Conservation (phyloP, 1,140 invertebrate genomes). For the Drosophila arawakana region DNA sequence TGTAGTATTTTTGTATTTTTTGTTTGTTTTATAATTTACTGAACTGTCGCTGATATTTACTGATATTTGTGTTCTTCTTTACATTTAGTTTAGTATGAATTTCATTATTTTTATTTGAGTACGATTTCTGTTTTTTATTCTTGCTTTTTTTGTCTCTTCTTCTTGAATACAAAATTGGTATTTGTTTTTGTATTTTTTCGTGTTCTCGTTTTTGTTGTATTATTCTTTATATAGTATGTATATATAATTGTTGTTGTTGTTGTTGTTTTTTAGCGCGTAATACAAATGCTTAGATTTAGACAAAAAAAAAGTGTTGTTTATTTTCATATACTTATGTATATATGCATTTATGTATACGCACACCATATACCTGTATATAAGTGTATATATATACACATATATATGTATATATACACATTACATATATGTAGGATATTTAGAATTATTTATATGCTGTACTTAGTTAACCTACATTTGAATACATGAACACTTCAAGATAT, state of each 20-base stretch:
- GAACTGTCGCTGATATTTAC: slow-evolving; percentile 74
- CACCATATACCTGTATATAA: slow-evolving; percentile 27
- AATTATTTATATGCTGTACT: slow-evolving; percentile 73
- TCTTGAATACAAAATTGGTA: slow-evolving; percentile 61
- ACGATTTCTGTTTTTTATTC: slow-evolving; percentile 34
- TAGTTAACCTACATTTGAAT: slow-evolving; percentile 81
- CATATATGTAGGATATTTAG: slow-evolving; percentile 49
- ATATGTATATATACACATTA: slow-evolving; percentile 18
- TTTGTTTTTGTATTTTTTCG: slow-evolving; percentile 45
- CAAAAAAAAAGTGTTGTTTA: slow-evolving; percentile 62
- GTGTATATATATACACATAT: slow-evolving; percentile 1
- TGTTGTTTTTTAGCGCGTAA: slow-evolving; percentile 68
- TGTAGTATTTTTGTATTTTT: slow-evolving; percentile 45
- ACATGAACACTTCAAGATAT: slow-evolving; percentile 82
- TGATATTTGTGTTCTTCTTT: slow-evolving; percentile 64
- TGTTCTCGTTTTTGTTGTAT: slow-evolving; percentile 33
- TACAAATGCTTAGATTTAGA: slow-evolving; percentile 77
- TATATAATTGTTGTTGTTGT: slow-evolving; percentile 3
- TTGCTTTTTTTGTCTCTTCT: slow-evolving; percentile 32
- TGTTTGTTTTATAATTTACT: slow-evolving; percentile 39
- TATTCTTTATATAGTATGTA: slow-evolving; percentile 28
- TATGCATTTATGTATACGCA: slow-evolving; percentile 21
- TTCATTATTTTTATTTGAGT: slow-evolving; percentile 51
- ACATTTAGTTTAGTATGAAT: slow-evolving; percentile 45
- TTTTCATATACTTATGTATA: slow-evolving; percentile 52